These are phyloP conservation scores for Girardinichthys multiradiatus DNA, from an alignment of 2,113 vertebrate genomes.

Conservation along the genomic window DNA sequence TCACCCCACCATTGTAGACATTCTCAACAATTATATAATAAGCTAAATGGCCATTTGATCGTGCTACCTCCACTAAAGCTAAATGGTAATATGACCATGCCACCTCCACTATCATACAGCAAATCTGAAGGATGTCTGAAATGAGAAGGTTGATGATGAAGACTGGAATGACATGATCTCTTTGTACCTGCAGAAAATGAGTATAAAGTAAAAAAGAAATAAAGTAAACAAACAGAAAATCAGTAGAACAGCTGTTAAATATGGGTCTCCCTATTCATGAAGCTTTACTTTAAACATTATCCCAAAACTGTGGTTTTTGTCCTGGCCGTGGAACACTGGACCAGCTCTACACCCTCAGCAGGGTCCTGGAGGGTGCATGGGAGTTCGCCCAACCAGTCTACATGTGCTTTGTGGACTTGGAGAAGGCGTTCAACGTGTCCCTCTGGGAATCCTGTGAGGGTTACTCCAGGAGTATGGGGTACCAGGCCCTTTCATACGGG, in stretches of 20 bases:
- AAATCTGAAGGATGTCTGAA: background rate
- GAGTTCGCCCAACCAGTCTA: too few relatives aligned
- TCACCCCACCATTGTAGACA: background rate
- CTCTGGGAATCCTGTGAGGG: too few relatives aligned
- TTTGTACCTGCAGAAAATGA: background rate
- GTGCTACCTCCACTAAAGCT: rapidly evolving
- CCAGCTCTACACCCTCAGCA: too few relatives aligned
- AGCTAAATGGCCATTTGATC: rapidly evolving
- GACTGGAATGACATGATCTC: background rate
- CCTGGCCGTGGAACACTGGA: too few relatives aligned
- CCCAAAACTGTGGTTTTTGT: too few relatives aligned
- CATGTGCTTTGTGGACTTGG: too few relatives aligned
- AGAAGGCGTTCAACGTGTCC: too few relatives aligned
- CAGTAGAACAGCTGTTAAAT: background rate
- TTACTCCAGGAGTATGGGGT: too few relatives aligned
- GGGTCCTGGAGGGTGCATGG: too few relatives aligned
- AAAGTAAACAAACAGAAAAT: background rate
- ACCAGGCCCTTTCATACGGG: too few relatives aligned
- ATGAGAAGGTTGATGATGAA: background rate
- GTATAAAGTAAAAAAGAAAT: background rate
- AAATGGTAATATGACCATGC: rapidly evolving
- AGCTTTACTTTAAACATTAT: too few relatives aligned
- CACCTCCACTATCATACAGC: background rate
- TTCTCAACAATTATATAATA: rapidly evolving
- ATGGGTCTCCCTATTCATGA: background rate